These are phyloP conservation scores for Pachyramphus minor DNA, from an alignment of 2,113 vertebrate species.

Conservation along the genomic window DNA sequence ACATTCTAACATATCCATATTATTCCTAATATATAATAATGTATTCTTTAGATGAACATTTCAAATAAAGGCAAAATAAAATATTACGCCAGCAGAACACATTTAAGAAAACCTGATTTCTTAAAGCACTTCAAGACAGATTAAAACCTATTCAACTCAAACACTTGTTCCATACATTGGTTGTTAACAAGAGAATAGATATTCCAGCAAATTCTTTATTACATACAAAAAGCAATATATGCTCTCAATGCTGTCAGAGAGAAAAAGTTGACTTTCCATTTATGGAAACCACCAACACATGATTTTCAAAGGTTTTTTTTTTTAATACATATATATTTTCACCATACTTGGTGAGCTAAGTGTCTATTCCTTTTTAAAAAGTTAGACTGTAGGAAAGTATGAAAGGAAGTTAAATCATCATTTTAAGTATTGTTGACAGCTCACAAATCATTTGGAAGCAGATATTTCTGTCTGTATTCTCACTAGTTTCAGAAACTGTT, in stretches of 20 bases:
- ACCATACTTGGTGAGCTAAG: not conserved
- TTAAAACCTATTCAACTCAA: not conserved
- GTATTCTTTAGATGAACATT: not conserved
- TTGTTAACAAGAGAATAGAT: not conserved
- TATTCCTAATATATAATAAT: not conserved
- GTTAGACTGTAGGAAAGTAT: not conserved
- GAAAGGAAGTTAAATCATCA: not conserved
- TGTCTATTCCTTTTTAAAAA: not conserved
- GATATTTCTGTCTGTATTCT: not conserved
- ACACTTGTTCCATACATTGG: not conserved
- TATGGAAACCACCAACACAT: not conserved
- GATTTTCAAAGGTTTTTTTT: not conserved
- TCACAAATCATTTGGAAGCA: not conserved
- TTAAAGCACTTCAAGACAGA: not conserved
- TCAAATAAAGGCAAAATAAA: not conserved
- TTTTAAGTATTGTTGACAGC: not conserved
- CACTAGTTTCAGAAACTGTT: not conserved
- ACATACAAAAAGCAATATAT: not conserved
- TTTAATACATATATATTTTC: not conserved
- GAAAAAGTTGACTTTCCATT: not conserved
- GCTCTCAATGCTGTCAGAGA: not conserved
- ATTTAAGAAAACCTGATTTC: not conserved
- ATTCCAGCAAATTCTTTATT: not conserved
- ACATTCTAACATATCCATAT: not conserved
- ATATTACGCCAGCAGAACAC: not conserved